Evolutionary conservation across 2,888 invertebrate genomes (phyloP), one percentile per base, ranked within the genome.

Genomic region (Taphrorychus bicolor): DNA sequence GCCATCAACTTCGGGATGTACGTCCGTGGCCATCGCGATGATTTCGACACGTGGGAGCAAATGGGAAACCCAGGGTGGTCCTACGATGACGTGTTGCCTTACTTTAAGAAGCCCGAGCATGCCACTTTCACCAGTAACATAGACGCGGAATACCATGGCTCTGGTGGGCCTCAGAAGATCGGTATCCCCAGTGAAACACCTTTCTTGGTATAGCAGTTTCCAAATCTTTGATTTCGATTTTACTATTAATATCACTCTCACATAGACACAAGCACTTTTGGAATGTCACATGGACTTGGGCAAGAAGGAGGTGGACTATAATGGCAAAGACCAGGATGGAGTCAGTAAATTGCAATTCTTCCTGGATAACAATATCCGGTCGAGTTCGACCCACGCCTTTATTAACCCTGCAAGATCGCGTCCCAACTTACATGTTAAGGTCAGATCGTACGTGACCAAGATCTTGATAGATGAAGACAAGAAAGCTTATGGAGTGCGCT

Each of bases 301-400:
- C 45, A 56, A 57, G 19, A 45, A n/a, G 3, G 63, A 63, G 32
- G 16, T 7, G 22, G 63, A 63, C 49, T 63, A 63, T 17, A 63
- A 63, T n/a, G 63, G 63, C 9, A 63, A 49, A 49, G 51, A 56
- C 32, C 63, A 63, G 23, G 42, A 63, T 21, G 63, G 63, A 11
- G 57, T 63, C 4, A 57, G 57, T 19, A 23, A 49, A 21, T 19
- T 63, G 40, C 63, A 63, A 49, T 63, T 63, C n/a, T 63, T 63
- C 18, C 16, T 63, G 19, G 63, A 63, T 11, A 16, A 22, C 4
- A 63, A 63, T 19, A 57, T 40, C 5, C 32, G 63, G 4, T 23
- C 63, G n/a, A 63, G 63, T 49, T 63, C 63, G 3, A 63, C 56
- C 32, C 49, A 63, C 5, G 63, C 63, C 18, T 63, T 57, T 32